phyloP scores from a whole-genome alignment of 2,888 invertebrate species.

The Tinea trinotella region DNA sequence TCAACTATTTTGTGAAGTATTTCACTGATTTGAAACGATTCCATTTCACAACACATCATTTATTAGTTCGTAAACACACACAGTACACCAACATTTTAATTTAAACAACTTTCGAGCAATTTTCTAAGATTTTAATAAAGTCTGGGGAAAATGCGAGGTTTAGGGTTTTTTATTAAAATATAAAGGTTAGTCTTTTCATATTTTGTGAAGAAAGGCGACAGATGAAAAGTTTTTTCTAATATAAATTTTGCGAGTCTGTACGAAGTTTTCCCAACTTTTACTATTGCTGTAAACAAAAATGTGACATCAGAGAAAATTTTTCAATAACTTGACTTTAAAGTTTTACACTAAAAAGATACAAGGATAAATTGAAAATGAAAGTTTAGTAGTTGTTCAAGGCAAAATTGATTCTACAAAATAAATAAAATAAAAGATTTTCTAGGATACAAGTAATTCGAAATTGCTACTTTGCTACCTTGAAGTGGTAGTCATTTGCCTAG shows the following conservation, averaged over 20 bases:
- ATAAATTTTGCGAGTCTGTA: slow-evolving; percentile 6
- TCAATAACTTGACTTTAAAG: neutral
- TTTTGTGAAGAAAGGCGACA: slow-evolving; percentile 14
- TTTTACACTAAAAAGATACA: neutral
- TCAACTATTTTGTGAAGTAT: neutral
- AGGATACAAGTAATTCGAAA: too few relatives aligned
- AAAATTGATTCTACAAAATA: too few relatives aligned
- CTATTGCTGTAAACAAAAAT: slow-evolving; percentile 12
- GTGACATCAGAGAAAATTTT: neutral
- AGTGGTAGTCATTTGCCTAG: too few relatives aligned
- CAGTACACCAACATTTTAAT: slow-evolving; percentile 2
- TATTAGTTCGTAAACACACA: slow-evolving; percentile 7
- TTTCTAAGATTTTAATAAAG: slow-evolving; percentile 3
- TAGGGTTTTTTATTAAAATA: slow-evolving; percentile 9
- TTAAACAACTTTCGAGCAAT: slow-evolving; percentile 5
- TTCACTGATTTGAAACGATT: slow-evolving; percentile 6
- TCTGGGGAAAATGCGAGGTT: neutral
- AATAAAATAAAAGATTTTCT: too few relatives aligned
- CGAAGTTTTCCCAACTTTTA: slow-evolving; percentile 3
- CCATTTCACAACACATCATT: neutral
- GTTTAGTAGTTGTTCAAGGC: too few relatives aligned
- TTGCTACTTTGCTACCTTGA: too few relatives aligned
- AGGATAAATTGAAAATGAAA: too few relatives aligned
- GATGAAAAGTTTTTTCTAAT: slow-evolving; percentile 15
- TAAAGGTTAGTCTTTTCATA: slow-evolving; percentile 3